Base-by-base conservation (phyloP, 1,140 invertebrate species). In the Ruditapes philippinarum region DNA sequence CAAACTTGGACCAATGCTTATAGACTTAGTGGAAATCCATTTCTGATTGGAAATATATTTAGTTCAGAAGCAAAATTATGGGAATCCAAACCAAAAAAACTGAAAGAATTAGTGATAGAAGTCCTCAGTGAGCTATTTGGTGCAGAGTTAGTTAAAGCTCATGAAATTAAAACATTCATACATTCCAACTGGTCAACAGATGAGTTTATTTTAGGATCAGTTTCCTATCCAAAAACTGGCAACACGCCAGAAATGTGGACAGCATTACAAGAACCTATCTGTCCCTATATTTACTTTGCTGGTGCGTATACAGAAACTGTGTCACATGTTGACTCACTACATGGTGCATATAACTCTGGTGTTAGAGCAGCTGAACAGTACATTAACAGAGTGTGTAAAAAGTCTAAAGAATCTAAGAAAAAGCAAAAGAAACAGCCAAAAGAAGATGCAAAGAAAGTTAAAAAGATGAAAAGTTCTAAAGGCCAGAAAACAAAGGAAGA, bases 241-340 rank as follows among this genome's bases (percentile, higher is more conserved):
- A 92, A 81, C 82, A 74, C 54, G 31, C 78, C 76, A 22, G 65
- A 79, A 0, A 25, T 92, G 31, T 92, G 91, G 91, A 87, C 92
- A 49, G 62, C 70, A 2, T 74, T 94, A 17, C 31, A 91, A 1
- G 31, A 91, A 62, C 92, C 92, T 0, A 33, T 93, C 17, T 93
- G 92, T 73, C 93, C 93, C 0, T 82, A 91, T 82, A 84, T 94
- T 3, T 93, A 91, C 74, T 94, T 94, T 90, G 93, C 92, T 42
- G 92, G 92, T 17, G 91, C 92, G n/a, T 81, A 94, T 74, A 92
- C 92, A n/a, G 60, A 62, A 40, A 81, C 89, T n/a, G 65, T 78
- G 1, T 81, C 79, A 36, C 87, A 89, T 82, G 70, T 91, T 33
- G 93, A 93, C 2, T 86, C 90, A 28, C 54, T 93, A 22, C 92